Evolutionary conservation across 2,888 invertebrate genomes (phyloP).

Genomic region (Troilus luridus): DNA sequence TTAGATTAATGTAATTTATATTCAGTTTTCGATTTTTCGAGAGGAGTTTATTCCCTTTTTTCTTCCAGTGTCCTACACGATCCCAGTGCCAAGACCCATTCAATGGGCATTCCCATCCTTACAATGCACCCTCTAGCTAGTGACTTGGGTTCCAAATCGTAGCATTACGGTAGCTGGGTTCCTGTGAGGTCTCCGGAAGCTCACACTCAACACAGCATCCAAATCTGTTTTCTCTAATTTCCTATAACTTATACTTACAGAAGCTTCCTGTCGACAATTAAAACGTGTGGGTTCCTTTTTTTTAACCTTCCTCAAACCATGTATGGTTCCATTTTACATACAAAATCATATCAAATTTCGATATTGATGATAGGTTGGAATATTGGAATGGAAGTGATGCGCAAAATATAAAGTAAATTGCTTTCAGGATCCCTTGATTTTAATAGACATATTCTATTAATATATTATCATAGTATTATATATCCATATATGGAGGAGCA

Average conservation of each 20-base stretch:
- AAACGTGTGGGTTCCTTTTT: background rate
- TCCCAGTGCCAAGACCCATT: background rate
- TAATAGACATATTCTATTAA: no score
- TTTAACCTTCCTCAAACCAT: no score
- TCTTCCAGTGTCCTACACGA: background rate
- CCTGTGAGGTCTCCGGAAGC: conserved; percentile 44
- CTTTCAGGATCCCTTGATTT: no score
- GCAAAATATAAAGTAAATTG: no score
- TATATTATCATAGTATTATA: no score
- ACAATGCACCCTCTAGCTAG: background rate
- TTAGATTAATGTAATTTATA: conserved; percentile 16
- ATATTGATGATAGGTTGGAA: no score
- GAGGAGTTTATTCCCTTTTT: background rate
- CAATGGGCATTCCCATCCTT: conserved; percentile 18
- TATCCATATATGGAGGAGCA: no score
- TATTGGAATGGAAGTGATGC: background rate
- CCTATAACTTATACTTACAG: background rate
- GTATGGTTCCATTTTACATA: no score
- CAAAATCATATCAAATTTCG: background rate
- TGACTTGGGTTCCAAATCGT: conserved; percentile 15
- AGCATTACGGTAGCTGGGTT: conserved; percentile 21
- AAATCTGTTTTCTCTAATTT: conserved; percentile 20
- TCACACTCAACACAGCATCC: conserved; percentile 6
- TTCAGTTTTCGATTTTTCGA: conserved; percentile 29
- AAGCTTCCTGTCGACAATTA: background rate